phyloP scores from a whole-genome alignment of 1,140 invertebrate species.

The Drosophila obscura region DNA sequence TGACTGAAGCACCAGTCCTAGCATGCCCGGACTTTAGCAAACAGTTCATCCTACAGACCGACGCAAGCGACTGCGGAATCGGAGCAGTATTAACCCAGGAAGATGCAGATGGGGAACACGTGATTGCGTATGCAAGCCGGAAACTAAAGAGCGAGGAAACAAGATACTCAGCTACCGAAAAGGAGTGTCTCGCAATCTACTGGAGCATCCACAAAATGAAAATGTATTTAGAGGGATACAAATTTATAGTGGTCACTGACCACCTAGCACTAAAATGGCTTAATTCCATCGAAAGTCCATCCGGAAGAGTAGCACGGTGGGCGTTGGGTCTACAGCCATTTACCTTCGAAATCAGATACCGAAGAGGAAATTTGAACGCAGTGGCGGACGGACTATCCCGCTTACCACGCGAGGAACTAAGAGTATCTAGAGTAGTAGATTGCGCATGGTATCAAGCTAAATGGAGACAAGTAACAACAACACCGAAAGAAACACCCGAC shows the following conservation, averaged over 20 bases:
- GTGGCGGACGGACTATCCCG: not conserved
- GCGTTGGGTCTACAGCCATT: not conserved
- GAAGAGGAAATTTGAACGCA: not conserved
- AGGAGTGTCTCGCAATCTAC: not conserved
- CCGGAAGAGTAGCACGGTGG: not conserved
- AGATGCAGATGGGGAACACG: not conserved
- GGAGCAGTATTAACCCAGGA: not conserved
- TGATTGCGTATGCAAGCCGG: not conserved
- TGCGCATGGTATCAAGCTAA: not conserved
- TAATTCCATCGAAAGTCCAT: conserved; percentile 3
- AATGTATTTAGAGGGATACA: not conserved
- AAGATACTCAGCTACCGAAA: not conserved
- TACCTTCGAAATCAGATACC: not conserved
- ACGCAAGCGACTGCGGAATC: no score
- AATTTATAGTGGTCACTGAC: not conserved
- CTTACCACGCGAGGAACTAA: not conserved
- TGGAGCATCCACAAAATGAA: conserved; percentile 1
- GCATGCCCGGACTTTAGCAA: not conserved
- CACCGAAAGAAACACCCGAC: no score
- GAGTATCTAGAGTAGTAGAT: not conserved
- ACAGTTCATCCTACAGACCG: not conserved
- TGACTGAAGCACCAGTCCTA: not conserved
- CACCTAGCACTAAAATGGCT: conserved; percentile 1
- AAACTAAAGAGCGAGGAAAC: not conserved
- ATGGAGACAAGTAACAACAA: not conserved